phyloP scores from a whole-genome alignment of 2,113 vertebrate genomes.

The Mormyrus iriodes region DNA sequence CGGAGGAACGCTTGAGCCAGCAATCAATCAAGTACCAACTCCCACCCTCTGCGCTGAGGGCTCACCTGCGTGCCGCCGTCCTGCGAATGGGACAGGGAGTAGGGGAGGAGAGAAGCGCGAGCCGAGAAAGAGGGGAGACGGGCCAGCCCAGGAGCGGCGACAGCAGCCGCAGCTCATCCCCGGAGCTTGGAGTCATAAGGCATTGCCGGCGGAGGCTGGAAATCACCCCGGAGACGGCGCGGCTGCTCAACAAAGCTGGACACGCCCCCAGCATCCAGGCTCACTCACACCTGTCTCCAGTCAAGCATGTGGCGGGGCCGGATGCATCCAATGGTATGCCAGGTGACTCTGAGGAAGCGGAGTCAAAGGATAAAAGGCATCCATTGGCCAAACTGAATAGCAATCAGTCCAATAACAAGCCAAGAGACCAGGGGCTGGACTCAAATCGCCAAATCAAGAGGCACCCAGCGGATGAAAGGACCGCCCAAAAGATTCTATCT shows the following conservation, averaged over 20 bases:
- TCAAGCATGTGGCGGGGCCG: slow-evolving; percentile 45
- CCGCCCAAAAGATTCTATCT: slow-evolving; percentile 56
- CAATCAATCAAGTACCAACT: slow-evolving; percentile 71
- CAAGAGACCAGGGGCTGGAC: background rate
- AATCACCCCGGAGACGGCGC: slow-evolving; percentile 51
- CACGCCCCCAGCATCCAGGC: slow-evolving; percentile 13
- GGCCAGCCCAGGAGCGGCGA: slow-evolving; percentile 34
- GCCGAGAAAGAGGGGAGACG: slow-evolving; percentile 26
- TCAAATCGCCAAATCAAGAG: slow-evolving; percentile 37
- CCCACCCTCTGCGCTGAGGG: slow-evolving; percentile 34
- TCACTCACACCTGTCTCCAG: slow-evolving; percentile 37
- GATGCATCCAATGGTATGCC: slow-evolving; percentile 27
- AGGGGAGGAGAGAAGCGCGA: background rate
- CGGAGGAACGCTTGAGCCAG: slow-evolving; percentile 66
- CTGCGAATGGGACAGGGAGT: slow-evolving; percentile 26
- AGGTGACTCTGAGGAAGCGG: background rate
- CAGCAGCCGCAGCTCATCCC: slow-evolving; percentile 50
- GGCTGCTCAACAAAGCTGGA: slow-evolving; percentile 44
- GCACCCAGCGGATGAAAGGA: slow-evolving; percentile 36
- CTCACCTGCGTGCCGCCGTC: slow-evolving; percentile 38
- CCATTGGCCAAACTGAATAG: slow-evolving; percentile 23
- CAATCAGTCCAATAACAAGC: slow-evolving; percentile 36
- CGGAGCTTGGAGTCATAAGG: slow-evolving; percentile 36
- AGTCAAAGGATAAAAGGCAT: background rate
- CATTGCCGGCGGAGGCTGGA: slow-evolving; percentile 44